These are phyloP conservation scores for Scaptomyza reducta DNA, from an alignment of 2,888 invertebrate species.

Conservation along the genomic window DNA sequence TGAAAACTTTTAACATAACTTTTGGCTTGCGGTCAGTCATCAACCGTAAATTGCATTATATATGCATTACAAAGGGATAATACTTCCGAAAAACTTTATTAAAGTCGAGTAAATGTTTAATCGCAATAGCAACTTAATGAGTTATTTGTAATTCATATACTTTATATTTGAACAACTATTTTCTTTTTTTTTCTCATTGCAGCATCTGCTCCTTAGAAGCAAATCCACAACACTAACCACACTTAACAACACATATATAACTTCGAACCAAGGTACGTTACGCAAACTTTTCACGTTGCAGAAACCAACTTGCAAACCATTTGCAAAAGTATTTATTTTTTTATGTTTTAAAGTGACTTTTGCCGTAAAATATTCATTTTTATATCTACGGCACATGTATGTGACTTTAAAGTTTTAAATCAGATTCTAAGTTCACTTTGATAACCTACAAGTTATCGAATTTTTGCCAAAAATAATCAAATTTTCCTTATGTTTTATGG, in stretches of 20 bases:
- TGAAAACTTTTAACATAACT: slow-evolving; percentile 37
- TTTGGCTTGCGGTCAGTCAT: slow-evolving; percentile 12
- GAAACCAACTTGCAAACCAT: background rate
- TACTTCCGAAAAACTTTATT: background rate
- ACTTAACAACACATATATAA: background rate
- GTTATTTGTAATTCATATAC: background rate
- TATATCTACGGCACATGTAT: background rate
- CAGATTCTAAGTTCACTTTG: no score
- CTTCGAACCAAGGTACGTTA: slow-evolving; percentile 17
- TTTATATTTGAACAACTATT: background rate
- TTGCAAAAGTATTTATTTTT: slow-evolving; percentile 1
- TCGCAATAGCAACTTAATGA: background rate
- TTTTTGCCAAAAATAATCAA: no score
- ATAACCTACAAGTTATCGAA: no score
- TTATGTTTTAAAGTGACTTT: background rate
- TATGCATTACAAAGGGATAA: slow-evolving; percentile 2
- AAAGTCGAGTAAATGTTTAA: background rate
- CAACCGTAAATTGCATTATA: slow-evolving; percentile 11
- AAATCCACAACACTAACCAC: background rate
- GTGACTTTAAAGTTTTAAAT: background rate
- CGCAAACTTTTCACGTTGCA: background rate
- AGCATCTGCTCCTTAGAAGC: slow-evolving; percentile 5
- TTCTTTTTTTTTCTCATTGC: slow-evolving; percentile 6
- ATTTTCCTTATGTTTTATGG: background rate
- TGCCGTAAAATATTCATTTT: background rate